A percentile compares a stretch with the other conserved stretches of the same genome.
Conservation (phyloP, 1,140 invertebrate genomes). For the Orius insidiosus region DNA sequence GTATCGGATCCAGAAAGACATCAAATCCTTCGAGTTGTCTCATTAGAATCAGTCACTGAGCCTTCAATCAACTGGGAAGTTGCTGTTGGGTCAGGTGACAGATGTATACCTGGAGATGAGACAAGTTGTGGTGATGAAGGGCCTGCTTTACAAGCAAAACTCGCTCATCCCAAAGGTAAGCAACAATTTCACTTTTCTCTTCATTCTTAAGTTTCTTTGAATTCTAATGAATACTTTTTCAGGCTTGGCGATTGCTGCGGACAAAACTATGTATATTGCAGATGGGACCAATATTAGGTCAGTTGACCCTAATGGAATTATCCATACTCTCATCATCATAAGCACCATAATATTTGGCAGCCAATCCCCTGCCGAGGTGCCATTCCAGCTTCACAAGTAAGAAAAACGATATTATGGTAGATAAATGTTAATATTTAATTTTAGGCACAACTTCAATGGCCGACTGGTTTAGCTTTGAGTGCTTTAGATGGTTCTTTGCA, state of each 20-base stretch:
- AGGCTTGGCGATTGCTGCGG: constrained; percentile 74
- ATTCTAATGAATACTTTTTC: constrained; percentile 17
- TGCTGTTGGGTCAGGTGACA: constrained; percentile 86
- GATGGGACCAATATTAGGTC: constrained; percentile 85
- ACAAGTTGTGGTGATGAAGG: constrained; percentile 85
- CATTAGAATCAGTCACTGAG: constrained; percentile 59
- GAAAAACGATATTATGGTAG: not conserved
- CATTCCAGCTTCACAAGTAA: constrained; percentile 46
- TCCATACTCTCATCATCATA: constrained; percentile 86
- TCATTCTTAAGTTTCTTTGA: too few species aligned
- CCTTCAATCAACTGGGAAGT: constrained; percentile 66
- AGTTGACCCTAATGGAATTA: constrained; percentile 79
- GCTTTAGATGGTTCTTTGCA: constrained; percentile 85
- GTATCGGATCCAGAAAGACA: constrained; percentile 87
- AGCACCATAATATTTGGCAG: constrained; percentile 79
- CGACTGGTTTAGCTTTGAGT: constrained; percentile 79
- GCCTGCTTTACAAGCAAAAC: constrained; percentile 68
- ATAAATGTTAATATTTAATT: constrained; percentile 22
- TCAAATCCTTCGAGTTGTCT: constrained; percentile 60
- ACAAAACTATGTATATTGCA: constrained; percentile 84
- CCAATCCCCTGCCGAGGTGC: constrained; percentile 72
- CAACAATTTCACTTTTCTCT: too few species aligned
- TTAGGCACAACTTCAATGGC: constrained; percentile 85
- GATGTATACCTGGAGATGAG: constrained; percentile 85
- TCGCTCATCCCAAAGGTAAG: constrained; percentile 88